Conservation (phyloP, 2,797 vertebrate species). For the Alosa sapidissima region DNA sequence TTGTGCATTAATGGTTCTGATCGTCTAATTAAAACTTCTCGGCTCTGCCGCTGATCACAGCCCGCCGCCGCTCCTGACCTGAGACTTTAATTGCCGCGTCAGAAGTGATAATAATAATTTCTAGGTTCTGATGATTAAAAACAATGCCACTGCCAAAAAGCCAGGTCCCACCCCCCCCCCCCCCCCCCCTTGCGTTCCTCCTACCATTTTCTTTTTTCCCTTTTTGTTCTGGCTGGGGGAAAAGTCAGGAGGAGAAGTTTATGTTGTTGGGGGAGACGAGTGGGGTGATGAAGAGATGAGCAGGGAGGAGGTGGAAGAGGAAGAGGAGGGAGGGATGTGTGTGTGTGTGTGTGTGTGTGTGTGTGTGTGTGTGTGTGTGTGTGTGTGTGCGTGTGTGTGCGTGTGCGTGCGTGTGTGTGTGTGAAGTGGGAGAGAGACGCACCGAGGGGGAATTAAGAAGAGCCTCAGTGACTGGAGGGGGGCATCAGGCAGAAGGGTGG, state of each 20-base stretch:
- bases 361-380: not conserved
- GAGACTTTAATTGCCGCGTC: conserved; percentile 88
- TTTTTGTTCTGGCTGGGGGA: conserved; percentile 74
- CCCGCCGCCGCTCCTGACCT: conserved; percentile 85
- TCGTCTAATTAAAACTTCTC: conserved; percentile 89
- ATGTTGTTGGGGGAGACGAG: conserved; percentile 52
- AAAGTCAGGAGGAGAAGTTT: conserved; percentile 62
- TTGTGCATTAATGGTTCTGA: conserved; percentile 89
- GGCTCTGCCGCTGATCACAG: conserved; percentile 85
- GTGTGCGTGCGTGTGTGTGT: not conserved
- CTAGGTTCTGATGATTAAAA: conserved; percentile 88
- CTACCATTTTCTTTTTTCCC: not conserved
- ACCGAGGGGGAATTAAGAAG: conserved; percentile 30
- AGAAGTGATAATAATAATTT: conserved; percentile 88
- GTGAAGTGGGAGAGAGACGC: not conserved
- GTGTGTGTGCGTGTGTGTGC: not conserved
- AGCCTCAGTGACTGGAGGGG: not conserved
- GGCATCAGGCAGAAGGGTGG: conserved; percentile 48
- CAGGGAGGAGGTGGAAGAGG: not conserved
- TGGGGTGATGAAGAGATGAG: not conserved
- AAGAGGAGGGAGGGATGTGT: not conserved
- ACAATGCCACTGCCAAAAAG: conserved; percentile 81
- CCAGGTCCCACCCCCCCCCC: not conserved
- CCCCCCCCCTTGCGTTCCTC: not conserved
- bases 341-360: too few relatives aligned